phyloP scores from a whole-genome alignment of 1,140 invertebrate genomes.

The Papilio glaucus region DNA sequence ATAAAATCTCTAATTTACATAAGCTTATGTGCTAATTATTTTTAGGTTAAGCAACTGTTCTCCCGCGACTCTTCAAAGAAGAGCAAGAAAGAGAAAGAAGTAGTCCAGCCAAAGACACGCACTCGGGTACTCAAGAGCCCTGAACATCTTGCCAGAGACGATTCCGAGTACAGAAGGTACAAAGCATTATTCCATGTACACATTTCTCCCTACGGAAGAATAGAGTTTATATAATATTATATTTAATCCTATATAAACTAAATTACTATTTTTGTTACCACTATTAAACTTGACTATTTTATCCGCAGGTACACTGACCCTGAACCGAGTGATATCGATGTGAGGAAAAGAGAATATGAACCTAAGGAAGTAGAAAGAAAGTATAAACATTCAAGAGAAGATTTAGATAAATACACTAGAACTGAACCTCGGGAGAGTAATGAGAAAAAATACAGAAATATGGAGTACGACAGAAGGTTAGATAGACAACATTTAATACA shows the following conservation, averaged over 20 bases:
- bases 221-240: no score
- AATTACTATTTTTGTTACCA: background rate
- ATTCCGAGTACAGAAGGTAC: conserved; percentile 83
- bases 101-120: conserved; percentile 75
- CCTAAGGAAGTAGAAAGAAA: conserved; percentile 58
- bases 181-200: background rate
- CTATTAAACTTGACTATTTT: background rate
- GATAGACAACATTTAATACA: background rate
- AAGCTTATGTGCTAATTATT: background rate
- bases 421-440: conserved; percentile 59
- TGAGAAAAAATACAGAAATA: conserved; percentile 57
- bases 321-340: conserved; percentile 73
- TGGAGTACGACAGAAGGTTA: conserved; percentile 63
- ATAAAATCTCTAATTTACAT: no score
- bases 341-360: conserved; percentile 63
- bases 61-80: conserved; percentile 85
- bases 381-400: conserved; percentile 65
- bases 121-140: conserved; percentile 82
- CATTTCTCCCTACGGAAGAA: background rate
- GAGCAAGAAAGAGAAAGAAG: conserved; percentile 85
- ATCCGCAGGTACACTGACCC: conserved; percentile 73
- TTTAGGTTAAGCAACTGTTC: conserved; percentile 85
- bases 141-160: conserved; percentile 83
- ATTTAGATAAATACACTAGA: conserved; percentile 64
- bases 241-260: no score